Base-by-base conservation (phyloP, 1,140 invertebrate genomes). In the Apis cerana region DNA sequence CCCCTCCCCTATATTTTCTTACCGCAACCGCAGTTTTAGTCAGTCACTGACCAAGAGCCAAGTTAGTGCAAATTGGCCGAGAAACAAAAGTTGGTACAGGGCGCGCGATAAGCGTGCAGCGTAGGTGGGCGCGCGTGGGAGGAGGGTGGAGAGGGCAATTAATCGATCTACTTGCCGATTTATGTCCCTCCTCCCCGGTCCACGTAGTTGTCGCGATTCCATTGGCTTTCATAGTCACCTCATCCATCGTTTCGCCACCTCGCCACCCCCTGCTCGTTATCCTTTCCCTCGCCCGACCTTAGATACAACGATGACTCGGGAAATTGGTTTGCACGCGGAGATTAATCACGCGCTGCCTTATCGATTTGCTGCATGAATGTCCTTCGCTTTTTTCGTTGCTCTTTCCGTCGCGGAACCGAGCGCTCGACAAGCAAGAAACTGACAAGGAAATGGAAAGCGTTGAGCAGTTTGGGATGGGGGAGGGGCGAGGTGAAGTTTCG, bases 61-160 rank as follows among this genome's bases (percentile, higher is more conserved):
- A 90, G 84, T 91, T 91, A 90, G 86, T 89, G 90, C 85, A 91
- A 91, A 91, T 89, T 91, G 90, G 83, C 76, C 72, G 64, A 82
- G 59, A 65, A 75, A 82, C 85, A 79, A 87, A 87, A 87, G 77
- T 86, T 86, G 15, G 27, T 50, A 13, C 50, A 9, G 11, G 75
- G 10, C n/a, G n/a, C 64, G 17, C 15, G 17, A 74, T 12, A 27
- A 58, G 19, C 64, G 7, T 2, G 23, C 19, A 12, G 15, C 21
- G 17, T n/a, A 17, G 8, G 54, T 43, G 7, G 15, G n/a, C 19
- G 43, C 65, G 70, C 82, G 70, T 19, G 48, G 56, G 56, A 71
- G 56, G 13, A 56, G 48, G 52, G 56, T 68, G 56, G 13, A 56
- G 56, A 75, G 76, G 69, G 75, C 89, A 88, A 91, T 90, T 89